phyloP scores from a whole-genome alignment of 2,888 invertebrate species.

The Apodemia hepburni region DNA sequence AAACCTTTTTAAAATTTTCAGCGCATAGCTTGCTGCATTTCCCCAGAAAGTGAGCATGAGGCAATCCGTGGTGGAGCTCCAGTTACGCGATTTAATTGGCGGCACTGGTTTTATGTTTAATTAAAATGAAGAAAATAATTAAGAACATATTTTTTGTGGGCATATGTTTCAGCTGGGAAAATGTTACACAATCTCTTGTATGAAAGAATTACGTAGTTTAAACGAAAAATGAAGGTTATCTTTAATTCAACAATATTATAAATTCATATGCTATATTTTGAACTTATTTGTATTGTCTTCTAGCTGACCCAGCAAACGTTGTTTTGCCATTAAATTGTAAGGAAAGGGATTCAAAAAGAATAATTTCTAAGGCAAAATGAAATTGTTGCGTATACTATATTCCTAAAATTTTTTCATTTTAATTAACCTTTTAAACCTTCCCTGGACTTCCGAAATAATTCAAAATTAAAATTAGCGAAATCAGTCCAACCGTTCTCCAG shows the following conservation, averaged over 20 bases:
- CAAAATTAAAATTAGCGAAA: too few species aligned
- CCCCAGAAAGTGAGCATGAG: conserved; percentile 84
- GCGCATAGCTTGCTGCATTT: conserved; percentile 83
- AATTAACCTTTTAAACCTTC: too few species aligned
- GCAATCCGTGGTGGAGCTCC: conserved; percentile 81
- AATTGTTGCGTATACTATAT: too few species aligned
- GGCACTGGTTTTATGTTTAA: conserved; percentile 85
- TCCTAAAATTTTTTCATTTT: too few species aligned
- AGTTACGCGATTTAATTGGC: conserved; percentile 81
- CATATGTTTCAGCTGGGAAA: background rate
- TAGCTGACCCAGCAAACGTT: too few species aligned
- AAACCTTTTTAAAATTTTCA: conserved; percentile 42
- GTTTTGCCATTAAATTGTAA: too few species aligned
- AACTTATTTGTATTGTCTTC: too few species aligned
- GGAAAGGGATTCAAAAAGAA: too few species aligned
- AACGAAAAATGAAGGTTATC: background rate
- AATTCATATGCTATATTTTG: background rate
- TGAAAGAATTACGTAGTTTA: background rate
- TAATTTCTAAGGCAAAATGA: too few species aligned
- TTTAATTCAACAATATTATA: background rate
- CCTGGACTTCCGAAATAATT: too few species aligned
- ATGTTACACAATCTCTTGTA: background rate
- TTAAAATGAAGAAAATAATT: conserved; percentile 12
- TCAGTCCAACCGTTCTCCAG: too few species aligned
- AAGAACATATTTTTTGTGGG: background rate